Percentiles rank a stretch among this genome's conserved stretches.
phyloP scores from a whole-genome alignment of 2,888 invertebrate genomes.

The Dastarcus helophoroides region DNA sequence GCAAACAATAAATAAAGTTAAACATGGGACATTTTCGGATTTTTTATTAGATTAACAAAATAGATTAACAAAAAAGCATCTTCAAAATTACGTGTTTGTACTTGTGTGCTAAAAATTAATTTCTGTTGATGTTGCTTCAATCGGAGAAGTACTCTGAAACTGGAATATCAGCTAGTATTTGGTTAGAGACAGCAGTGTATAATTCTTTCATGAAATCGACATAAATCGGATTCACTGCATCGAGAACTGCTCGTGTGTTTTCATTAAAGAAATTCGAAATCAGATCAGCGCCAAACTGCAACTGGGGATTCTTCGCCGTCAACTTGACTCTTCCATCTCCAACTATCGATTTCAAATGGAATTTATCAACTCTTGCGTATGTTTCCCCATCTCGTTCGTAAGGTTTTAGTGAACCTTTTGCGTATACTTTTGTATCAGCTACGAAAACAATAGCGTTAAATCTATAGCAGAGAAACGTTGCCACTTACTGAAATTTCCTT shows the following conservation, averaged over 20 bases:
- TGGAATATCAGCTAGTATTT: slow-evolving; percentile 47
- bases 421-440: slow-evolving; percentile 44
- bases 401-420: slow-evolving; percentile 47
- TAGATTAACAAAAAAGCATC: no score
- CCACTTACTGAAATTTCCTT: slow-evolving; percentile 45
- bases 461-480: background rate
- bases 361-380: slow-evolving; percentile 49
- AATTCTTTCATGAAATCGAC: slow-evolving; percentile 54
- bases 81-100: no score
- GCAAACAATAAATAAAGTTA: no score
- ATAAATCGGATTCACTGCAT: slow-evolving; percentile 56
- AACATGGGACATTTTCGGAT: no score
- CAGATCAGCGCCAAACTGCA: slow-evolving; percentile 49
- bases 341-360: slow-evolving; percentile 48
- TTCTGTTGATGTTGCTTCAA: slow-evolving; percentile 21
- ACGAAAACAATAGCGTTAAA: background rate
- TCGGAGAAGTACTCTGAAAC: slow-evolving; percentile 46
- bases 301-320: slow-evolving; percentile 42
- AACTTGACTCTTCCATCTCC: slow-evolving; percentile 49
- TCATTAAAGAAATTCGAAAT: slow-evolving; percentile 61
- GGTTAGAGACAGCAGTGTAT: slow-evolving; percentile 46
- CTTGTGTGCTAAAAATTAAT: no score
- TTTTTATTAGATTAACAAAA: no score
- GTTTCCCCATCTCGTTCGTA: slow-evolving; percentile 47
- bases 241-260: slow-evolving; percentile 52